A percentile compares a stretch with the other conserved stretches of the same genome.
Conservation (phyloP, 2,113 vertebrate genomes). For the Siniperca chuatsi region DNA sequence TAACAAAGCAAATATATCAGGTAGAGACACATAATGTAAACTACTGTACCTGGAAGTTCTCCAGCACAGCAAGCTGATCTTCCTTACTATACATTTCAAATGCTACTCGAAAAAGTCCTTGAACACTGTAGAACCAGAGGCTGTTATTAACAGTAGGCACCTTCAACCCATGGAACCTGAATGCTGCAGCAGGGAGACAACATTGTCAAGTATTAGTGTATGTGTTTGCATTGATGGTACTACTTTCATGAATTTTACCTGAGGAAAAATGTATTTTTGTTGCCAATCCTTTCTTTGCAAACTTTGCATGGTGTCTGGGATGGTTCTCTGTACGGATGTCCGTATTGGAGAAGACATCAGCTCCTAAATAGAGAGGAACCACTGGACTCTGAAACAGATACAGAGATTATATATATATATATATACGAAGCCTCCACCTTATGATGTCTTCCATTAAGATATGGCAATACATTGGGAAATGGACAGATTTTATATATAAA, state of each 20-base stretch:
- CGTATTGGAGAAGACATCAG: conserved; percentile 86
- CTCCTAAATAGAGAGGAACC: conserved; percentile 86
- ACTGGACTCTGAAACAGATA: conserved; percentile 73
- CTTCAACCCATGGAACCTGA: conserved; percentile 84
- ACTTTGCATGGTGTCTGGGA: conserved; percentile 86
- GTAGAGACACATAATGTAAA: not conserved
- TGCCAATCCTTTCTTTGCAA: conserved; percentile 86
- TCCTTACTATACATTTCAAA: conserved; percentile 86
- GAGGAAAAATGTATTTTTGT: conserved; percentile 85
- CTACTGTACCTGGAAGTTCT: conserved; percentile 85
- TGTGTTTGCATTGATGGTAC: too few relatives aligned
- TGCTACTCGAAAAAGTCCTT: conserved; percentile 87
- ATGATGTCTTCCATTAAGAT: not conserved
- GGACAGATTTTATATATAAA: too few relatives aligned
- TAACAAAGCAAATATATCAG: not conserved
- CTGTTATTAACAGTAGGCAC: conserved; percentile 80
- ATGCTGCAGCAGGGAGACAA: conserved; percentile 68
- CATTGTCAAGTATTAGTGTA: not conserved
- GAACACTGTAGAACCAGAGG: conserved; percentile 89
- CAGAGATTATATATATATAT: not conserved
- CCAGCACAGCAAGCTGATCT: conserved; percentile 85
- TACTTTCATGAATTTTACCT: conserved; percentile 63
- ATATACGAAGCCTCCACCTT: not conserved
- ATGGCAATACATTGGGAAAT: not conserved
- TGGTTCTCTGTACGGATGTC: conserved; percentile 86